Evolutionary conservation across 2,113 vertebrate species (phyloP), one percentile per base, ranked within the genome.

Genomic region (Narcine bancroftii): DNA sequence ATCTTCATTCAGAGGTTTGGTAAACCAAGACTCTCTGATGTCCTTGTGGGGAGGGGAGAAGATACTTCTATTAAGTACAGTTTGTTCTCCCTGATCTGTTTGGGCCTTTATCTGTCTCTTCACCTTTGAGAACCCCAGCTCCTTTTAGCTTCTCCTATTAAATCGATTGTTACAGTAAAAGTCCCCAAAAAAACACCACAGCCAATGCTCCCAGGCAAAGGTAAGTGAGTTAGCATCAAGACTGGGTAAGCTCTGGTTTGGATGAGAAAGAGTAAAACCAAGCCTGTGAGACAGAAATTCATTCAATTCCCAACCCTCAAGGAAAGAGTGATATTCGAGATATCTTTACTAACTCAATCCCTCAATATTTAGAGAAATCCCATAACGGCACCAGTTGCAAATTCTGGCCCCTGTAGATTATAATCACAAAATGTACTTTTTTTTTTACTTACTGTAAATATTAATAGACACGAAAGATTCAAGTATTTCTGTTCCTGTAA

Each of bases 381-480:
- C 26, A 83, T 17, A 33, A 87, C 56, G 33, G 42, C 5, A 26
- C 29, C 45, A 81, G 77, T 36, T 24, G 0, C 50, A 85, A 85
- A 17, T 17, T 87, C 15, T 19, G 15, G 53, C 53, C 47, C 5
- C 26, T 17, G 29, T 56, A 50, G 29, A 56, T 3, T 66, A 45
- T 39, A 89, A 42, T 66, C n/a, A 60, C 77, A 47, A n/a, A 13
- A 10, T 42, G 2, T 65, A 65, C 24, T 65, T 10, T 26, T 69
- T 3, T 24, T 45, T 66, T 42, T 91, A 91, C 89, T 91, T 91
- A 91, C 89, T 91, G 89, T 69, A 91, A 66, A 91, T 39, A 6
- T 47, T 91, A 39, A 91, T 11, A 21, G 17, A 11, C 24, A 69
- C 39, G 1, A 11, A 0, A 45, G 5, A 26, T 69, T 91, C 63